Conservation (phyloP, 2,797 vertebrate genomes). For the Neosalanx taihuensis region DNA sequence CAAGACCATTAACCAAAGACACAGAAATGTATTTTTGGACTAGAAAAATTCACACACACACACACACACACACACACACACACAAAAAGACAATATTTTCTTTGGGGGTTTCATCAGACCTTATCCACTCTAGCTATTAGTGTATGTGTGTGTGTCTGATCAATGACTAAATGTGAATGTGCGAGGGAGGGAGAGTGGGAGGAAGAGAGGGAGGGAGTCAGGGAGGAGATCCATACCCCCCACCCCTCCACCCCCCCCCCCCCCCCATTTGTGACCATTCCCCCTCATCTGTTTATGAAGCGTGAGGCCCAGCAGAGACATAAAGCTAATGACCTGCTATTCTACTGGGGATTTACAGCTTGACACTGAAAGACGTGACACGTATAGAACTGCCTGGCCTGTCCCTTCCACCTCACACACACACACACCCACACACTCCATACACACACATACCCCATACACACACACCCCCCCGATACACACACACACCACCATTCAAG, state of each 20-base stretch:
- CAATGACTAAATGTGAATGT: no score
- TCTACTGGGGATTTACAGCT: slow-evolving; percentile 44
- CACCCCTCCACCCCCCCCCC: slow-evolving; percentile 5
- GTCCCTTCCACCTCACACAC: neutral
- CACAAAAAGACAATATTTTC: neutral
- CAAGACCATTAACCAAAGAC: no score
- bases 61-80: neutral
- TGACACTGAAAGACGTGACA: slow-evolving; percentile 42
- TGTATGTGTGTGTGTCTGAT: neutral
- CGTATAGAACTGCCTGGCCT: slow-evolving; percentile 21
- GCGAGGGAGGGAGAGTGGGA: neutral
- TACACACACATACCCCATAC: neutral
- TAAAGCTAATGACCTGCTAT: slow-evolving; percentile 31
- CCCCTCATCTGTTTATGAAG: slow-evolving; percentile 47
- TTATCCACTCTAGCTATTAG: neutral
- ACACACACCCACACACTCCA: neutral
- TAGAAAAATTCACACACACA: neutral
- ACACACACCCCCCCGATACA: neutral
- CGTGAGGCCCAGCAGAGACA: slow-evolving; percentile 17
- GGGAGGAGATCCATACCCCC: neutral
- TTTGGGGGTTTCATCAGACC: neutral
- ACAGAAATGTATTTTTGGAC: neutral
- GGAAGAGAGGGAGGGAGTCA: no score
- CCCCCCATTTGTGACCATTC: slow-evolving; percentile 33
- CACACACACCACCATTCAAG: neutral